These are phyloP conservation scores for Ophion obscuratus DNA, from an alignment of 2,888 invertebrate species.

Conservation along the genomic window DNA sequence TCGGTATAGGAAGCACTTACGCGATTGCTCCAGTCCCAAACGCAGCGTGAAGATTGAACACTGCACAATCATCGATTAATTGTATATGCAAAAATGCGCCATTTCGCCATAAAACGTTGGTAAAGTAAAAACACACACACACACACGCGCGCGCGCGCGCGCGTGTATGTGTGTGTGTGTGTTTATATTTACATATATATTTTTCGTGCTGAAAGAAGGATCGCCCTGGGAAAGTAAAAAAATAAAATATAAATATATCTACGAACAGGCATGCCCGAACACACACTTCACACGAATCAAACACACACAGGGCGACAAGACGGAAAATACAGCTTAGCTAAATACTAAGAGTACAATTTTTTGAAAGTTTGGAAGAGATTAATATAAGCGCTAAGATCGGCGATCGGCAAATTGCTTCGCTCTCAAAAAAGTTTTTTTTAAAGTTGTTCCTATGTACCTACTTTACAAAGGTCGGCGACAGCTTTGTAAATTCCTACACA, in stretches of 20 bases:
- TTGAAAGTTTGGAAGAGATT: slow-evolving; percentile 19
- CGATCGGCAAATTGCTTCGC: not conserved
- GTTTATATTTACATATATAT: slow-evolving; percentile 20
- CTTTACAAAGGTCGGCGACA: not conserved
- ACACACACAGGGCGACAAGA: slow-evolving; percentile 17
- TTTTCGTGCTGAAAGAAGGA: slow-evolving; percentile 30
- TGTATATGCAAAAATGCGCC: slow-evolving; percentile 24
- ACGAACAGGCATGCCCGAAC: not conserved
- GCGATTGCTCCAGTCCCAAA: slow-evolving; percentile 44
- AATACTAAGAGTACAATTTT: slow-evolving; percentile 35
- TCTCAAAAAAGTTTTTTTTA: not conserved
- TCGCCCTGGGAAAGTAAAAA: slow-evolving; percentile 31
- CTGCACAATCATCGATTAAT: slow-evolving; percentile 33
- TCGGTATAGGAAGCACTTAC: slow-evolving; percentile 50
- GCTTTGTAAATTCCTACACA: not conserved
- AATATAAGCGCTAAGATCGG: not conserved
- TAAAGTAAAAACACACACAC: slow-evolving; percentile 3
- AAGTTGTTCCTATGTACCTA: not conserved
- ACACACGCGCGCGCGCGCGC: too few species aligned
- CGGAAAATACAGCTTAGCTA: slow-evolving; percentile 18
- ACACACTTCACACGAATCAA: slow-evolving; percentile 26
- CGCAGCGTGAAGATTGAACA: slow-evolving; percentile 50
- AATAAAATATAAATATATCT: not conserved
- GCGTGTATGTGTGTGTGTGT: not conserved
- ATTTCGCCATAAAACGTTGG: slow-evolving; percentile 45